Conservation (phyloP, 1,140 invertebrate genomes). For the Cydia strobilella region DNA sequence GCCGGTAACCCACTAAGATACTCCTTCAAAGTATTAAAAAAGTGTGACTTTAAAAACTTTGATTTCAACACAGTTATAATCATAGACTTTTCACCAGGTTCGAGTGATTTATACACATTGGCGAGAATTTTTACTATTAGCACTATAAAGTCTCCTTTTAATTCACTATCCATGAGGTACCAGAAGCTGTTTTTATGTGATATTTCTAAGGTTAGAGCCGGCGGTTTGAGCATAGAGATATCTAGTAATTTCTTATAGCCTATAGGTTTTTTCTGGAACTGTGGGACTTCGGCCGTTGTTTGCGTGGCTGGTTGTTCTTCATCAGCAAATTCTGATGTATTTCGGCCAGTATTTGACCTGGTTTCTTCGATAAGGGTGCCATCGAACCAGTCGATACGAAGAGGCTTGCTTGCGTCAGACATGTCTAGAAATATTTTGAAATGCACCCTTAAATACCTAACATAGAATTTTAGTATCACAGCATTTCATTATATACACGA, state of each 20-base stretch:
- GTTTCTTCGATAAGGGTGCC: slow-evolving; percentile 64
- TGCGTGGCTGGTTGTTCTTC: slow-evolving; percentile 50
- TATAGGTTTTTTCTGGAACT: slow-evolving; percentile 66
- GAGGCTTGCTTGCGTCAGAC: slow-evolving; percentile 50
- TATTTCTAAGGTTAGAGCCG: slow-evolving; percentile 58
- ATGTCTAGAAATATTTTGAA: slow-evolving; percentile 34
- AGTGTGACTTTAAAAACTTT: slow-evolving; percentile 63
- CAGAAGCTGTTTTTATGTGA: slow-evolving; percentile 67
- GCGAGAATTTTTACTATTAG: slow-evolving; percentile 64
- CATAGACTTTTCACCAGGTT: slow-evolving; percentile 59
- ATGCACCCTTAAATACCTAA: neutral
- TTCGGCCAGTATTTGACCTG: slow-evolving; percentile 42
- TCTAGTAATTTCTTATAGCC: slow-evolving; percentile 66
- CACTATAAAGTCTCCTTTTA: slow-evolving; percentile 71
- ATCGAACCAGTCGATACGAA: slow-evolving; percentile 75
- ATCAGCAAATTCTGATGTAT: slow-evolving; percentile 48
- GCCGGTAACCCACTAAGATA: slow-evolving; percentile 56
- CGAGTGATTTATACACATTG: slow-evolving; percentile 59
- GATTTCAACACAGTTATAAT: slow-evolving; percentile 52
- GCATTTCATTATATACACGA: neutral
- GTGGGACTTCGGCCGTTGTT: slow-evolving; percentile 39
- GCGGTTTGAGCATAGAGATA: slow-evolving; percentile 52
- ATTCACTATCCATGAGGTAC: slow-evolving; percentile 59
- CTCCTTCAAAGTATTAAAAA: slow-evolving; percentile 56
- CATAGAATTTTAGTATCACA: neutral